These are phyloP conservation scores for Rhopalosiphum maidis DNA, from an alignment of 1,140 invertebrate species.

Conservation along the genomic window DNA sequence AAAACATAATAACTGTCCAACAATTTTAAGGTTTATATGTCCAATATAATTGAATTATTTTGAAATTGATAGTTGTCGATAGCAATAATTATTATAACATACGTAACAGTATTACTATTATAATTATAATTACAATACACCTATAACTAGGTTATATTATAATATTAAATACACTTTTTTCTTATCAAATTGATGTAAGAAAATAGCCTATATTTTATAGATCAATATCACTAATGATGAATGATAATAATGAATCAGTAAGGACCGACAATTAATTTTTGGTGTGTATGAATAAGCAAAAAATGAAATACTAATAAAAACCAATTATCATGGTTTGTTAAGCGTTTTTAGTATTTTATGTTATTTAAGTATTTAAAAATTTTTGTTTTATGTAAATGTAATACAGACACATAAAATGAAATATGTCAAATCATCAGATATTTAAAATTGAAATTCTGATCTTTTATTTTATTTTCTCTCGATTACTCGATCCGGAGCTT, in stretches of 20 bases:
- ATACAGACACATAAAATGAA: not conserved
- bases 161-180: too few species aligned
- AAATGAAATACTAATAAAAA: not conserved
- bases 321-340: not conserved
- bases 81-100: too few species aligned
- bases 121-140: too few species aligned
- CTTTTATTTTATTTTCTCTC: not conserved
- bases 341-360: too few species aligned
- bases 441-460: not conserved
- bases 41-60: too few species aligned
- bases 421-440: not conserved
- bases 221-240: not conserved
- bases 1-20: not conserved
- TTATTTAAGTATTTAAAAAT: not conserved
- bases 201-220: not conserved
- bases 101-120: too few species aligned
- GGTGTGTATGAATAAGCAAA: not conserved
- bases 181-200: too few species aligned
- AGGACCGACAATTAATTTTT: not conserved
- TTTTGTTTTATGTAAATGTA: not conserved
- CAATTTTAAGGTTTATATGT: not conserved
- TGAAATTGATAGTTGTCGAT: too few species aligned
- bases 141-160: too few species aligned
- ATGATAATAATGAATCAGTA: not conserved
- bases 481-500: not conserved